Evolutionary conservation across 2,888 invertebrate genomes (phyloP).

Genomic region (Ryuthela nishihirai): DNA sequence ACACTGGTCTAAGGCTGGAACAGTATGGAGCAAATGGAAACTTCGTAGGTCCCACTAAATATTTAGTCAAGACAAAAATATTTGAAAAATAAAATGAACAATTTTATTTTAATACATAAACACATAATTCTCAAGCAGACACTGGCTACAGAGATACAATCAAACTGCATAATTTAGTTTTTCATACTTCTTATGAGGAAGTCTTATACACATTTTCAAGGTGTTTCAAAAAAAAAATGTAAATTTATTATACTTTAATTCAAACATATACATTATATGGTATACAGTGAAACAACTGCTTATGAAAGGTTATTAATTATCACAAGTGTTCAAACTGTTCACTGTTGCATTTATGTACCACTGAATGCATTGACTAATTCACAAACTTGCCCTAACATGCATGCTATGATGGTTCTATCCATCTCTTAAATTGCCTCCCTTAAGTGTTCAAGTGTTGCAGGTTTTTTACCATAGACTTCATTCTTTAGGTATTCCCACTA

Average conservation of each 20-base stretch:
- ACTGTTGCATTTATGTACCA: too few relatives aligned
- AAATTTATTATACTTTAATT: slow-evolving; percentile 8
- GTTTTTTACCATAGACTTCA: too few relatives aligned
- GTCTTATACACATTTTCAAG: too few relatives aligned
- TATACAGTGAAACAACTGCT: too few relatives aligned
- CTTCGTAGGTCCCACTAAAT: slow-evolving; percentile 89
- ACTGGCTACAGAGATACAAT: not conserved
- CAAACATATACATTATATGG: slow-evolving; percentile 1
- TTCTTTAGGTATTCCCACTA: too few relatives aligned
- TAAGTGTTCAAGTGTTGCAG: too few relatives aligned
- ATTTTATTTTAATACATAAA: slow-evolving; percentile 3
- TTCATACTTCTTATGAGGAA: not conserved
- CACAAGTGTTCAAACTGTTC: too few relatives aligned
- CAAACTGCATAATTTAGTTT: slow-evolving; percentile 4
- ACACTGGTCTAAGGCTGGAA: slow-evolving; percentile 72
- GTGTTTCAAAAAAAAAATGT: slow-evolving; percentile 1
- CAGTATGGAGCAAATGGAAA: slow-evolving; percentile 88
- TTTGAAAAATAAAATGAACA: slow-evolving; percentile 1
- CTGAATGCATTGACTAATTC: too few relatives aligned
- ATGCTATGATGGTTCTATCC: too few relatives aligned
- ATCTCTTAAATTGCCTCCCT: too few relatives aligned
- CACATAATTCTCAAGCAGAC: not conserved
- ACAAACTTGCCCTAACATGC: too few relatives aligned
- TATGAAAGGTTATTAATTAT: too few relatives aligned
- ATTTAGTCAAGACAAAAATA: slow-evolving; percentile 3